These are phyloP conservation scores for Polietes domitor DNA, from an alignment of 2,888 invertebrate species.

Conservation along the genomic window DNA sequence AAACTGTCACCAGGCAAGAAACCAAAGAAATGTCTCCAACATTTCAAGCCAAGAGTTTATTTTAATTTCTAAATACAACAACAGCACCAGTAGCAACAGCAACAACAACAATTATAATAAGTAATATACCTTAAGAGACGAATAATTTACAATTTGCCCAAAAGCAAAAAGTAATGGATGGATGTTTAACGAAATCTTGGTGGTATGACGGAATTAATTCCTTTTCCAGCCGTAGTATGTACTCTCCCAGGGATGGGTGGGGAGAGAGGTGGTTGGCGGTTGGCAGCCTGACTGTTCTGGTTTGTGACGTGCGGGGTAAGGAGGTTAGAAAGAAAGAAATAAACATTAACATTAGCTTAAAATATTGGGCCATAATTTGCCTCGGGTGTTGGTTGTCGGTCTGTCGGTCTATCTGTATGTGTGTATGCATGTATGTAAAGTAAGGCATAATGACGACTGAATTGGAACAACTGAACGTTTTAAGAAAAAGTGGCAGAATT, in stretches of 20 bases:
- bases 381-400: slow-evolving; percentile 69
- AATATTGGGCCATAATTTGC: slow-evolving; percentile 79
- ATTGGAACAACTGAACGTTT: slow-evolving; percentile 70
- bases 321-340: slow-evolving; percentile 64
- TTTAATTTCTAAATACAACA: slow-evolving; percentile 63
- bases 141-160: slow-evolving; percentile 78
- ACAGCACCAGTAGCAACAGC: background rate
- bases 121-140: slow-evolving; percentile 72
- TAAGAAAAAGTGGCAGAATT: slow-evolving; percentile 43
- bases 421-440: too few species aligned
- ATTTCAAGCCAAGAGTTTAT: slow-evolving; percentile 43
- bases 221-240: slow-evolving; percentile 30
- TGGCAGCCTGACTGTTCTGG: background rate
- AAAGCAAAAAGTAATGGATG: slow-evolving; percentile 64
- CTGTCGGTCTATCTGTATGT: slow-evolving; percentile 10
- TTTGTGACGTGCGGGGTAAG: background rate
- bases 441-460: slow-evolving; percentile 24
- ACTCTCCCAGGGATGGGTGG: background rate
- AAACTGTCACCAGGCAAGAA: slow-evolving; percentile 45
- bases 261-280: background rate
- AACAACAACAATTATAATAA: slow-evolving; percentile 3
- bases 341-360: slow-evolving; percentile 79
- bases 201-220: slow-evolving; percentile 58
- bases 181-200: slow-evolving; percentile 32
- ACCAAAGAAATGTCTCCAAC: slow-evolving; percentile 27